These are phyloP conservation scores for Cyprinella venusta DNA, from an alignment of 2,797 vertebrate genomes.

Conservation along the genomic window DNA sequence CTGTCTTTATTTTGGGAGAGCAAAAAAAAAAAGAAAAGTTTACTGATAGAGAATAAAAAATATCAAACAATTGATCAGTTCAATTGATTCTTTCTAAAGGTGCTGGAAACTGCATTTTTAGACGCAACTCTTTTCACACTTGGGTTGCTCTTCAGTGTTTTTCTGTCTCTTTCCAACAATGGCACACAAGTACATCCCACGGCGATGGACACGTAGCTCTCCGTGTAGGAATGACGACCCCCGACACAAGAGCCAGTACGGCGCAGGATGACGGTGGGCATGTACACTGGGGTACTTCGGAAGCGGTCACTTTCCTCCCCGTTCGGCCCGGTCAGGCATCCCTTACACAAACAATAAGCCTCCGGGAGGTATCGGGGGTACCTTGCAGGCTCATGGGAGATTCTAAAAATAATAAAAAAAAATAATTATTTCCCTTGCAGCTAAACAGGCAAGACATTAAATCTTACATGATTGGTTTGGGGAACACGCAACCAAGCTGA, in stretches of 20 bases:
- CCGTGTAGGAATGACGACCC: constrained; percentile 84
- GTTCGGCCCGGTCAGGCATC: constrained; percentile 82
- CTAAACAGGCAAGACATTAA: background rate
- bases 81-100: background rate
- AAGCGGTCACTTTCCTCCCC: constrained; percentile 83
- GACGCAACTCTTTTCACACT: constrained; percentile 69
- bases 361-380: constrained; percentile 92
- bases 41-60: background rate
- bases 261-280: constrained; percentile 87
- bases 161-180: constrained; percentile 70
- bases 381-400: constrained; percentile 84
- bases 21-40: background rate
- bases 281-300: constrained; percentile 87
- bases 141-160: constrained; percentile 67
- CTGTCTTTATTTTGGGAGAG: background rate
- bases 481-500: background rate
- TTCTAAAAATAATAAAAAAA: constrained; percentile 69
- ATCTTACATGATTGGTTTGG: background rate
- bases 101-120: constrained; percentile 3
- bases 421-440: constrained; percentile 17
- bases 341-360: constrained; percentile 92
- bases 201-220: constrained; percentile 87
- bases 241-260: constrained; percentile 81
- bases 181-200: constrained; percentile 95
- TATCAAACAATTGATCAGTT: background rate